Evolutionary conservation across 2,888 invertebrate species (phyloP).

Genomic region (Megastigmus dorsalis): DNA sequence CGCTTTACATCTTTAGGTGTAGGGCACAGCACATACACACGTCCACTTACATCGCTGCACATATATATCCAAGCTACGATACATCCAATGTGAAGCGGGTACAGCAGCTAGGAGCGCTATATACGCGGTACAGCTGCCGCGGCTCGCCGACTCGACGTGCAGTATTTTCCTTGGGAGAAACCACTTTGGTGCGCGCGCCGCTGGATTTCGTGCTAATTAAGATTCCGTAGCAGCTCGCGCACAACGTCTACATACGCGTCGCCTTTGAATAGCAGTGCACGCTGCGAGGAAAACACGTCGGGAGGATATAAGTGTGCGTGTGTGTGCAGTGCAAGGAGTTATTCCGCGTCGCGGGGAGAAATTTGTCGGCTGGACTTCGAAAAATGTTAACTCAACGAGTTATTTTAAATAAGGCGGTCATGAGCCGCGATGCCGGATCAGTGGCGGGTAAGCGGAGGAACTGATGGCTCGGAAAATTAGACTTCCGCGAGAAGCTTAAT

Average conservation of each 20-base stretch:
- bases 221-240: slow-evolving; percentile 40
- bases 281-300: no score
- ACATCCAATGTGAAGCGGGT: no score
- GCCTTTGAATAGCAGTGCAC: no score
- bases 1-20: no score
- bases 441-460: not conserved
- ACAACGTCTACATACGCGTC: no score
- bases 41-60: no score
- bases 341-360: no score
- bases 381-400: slow-evolving; percentile 33
- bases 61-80: no score
- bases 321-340: no score
- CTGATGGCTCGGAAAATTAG: not conserved
- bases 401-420: slow-evolving; percentile 39
- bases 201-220: slow-evolving; percentile 46
- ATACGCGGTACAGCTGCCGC: not conserved
- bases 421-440: no score
- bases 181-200: not conserved
- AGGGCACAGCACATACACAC: no score
- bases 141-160: not conserved
- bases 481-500: slow-evolving; percentile 6
- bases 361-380: slow-evolving; percentile 37
- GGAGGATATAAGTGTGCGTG: no score
- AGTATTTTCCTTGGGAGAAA: slow-evolving; percentile 40
- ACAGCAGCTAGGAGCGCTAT: not conserved